These are phyloP conservation scores for Monodelphis domestica DNA, from an alignment of 2,797 vertebrate species.

Conservation along the genomic window DNA sequence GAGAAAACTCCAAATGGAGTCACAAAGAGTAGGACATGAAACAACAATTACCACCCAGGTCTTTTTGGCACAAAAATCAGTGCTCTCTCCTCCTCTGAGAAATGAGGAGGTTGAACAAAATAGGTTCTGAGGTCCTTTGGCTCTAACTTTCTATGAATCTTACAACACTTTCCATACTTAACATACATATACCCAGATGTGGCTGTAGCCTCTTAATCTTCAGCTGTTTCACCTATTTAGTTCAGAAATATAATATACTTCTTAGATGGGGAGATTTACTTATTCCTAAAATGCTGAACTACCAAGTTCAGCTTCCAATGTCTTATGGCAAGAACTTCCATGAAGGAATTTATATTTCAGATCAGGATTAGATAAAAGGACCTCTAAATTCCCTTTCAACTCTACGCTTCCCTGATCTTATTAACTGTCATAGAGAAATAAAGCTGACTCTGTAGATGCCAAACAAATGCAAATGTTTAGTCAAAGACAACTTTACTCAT, in stretches of 20 bases:
- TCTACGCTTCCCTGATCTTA: neutral
- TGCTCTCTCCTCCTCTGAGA: neutral
- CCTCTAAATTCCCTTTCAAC: neutral
- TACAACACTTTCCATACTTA: neutral
- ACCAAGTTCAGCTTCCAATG: too few relatives aligned
- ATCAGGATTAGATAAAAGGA: neutral
- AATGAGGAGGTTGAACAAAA: neutral
- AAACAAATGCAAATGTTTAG: neutral
- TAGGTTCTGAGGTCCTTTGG: neutral
- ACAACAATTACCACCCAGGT: too few relatives aligned
- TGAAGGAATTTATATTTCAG: neutral
- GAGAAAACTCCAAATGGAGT: too few relatives aligned
- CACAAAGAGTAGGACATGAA: too few relatives aligned
- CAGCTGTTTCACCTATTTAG: neutral
- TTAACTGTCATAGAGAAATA: neutral
- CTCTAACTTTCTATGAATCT: neutral
- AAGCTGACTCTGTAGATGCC: neutral
- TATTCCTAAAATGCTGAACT: neutral
- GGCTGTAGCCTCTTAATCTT: neutral
- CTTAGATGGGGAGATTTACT: neutral
- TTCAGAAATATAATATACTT: neutral
- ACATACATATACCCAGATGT: neutral
- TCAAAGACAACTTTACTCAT: neutral
- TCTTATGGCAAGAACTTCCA: too few relatives aligned
- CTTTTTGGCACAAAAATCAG: neutral